Evolutionary conservation across 2,113 vertebrate genomes (phyloP), one percentile per base, ranked within the genome.

Genomic region (Baryphthengus martii): DNA sequence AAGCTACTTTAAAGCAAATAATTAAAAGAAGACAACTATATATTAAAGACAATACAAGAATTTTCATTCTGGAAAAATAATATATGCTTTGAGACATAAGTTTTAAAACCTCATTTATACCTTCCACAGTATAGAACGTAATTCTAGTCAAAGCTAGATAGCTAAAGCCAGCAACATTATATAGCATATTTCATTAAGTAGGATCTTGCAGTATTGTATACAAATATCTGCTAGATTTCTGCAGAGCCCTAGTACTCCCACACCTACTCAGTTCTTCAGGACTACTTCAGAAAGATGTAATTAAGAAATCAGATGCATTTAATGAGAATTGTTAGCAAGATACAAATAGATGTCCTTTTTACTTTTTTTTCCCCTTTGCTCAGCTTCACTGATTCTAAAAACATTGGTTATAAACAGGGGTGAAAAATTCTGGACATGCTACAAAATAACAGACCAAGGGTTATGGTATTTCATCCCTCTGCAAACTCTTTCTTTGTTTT

Each of bases 401-500:
- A 15, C 25, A 74, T 2, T 2, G 17, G 15, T 66, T 76, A 70
- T 39, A 88, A 89, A 73, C 25, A 85, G 14, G 13, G 78, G 24
- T 79, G 62, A 95, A 91, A 84, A 82, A 79, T 79, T 68, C 62
- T 73, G 62, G 58, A 76, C 25, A 29, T 29, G 20, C 21, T 82
- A 45, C 25, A 78, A 61, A 93, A 89, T 33, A 79, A 52, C 86
- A 79, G 73, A 89, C 52, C 25, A 58, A 53, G 13, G 76, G 68
- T 73, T 91, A 82, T 28, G 39, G 19, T 42, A 79, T 85, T 95
- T 89, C 73, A 81, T 71, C 33, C 39, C 72, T 67, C 74, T 81
- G 61, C 29, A 81, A 92, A 68, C 39, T 94, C 47, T 77, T 63
- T 71, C 72, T 87, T 74, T 7, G 2, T 91, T 97, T 95, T 95